A percentile compares a stretch with the other conserved stretches of the same genome.
phyloP scores from a whole-genome alignment of 2,113 vertebrate genomes.

The crab-eating macaque (Macaca fascicularis) region DNA sequence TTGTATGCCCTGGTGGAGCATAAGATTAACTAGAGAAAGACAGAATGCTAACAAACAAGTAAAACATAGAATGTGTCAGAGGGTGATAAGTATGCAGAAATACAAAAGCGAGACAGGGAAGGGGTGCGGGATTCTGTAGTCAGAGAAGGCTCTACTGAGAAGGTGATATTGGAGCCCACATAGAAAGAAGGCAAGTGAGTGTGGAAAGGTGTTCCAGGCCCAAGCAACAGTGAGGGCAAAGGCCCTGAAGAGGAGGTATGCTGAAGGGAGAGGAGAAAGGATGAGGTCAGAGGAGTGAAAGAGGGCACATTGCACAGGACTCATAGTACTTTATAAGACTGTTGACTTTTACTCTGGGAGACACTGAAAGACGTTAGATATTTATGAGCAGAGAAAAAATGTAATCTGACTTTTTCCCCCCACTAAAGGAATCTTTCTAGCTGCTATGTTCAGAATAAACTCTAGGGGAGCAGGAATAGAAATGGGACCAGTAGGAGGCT shows the following conservation, averaged over 20 bases:
- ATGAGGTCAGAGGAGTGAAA: no score
- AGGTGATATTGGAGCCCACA: neutral
- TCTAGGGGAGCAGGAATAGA: neutral
- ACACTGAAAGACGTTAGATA: neutral
- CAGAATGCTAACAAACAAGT: neutral
- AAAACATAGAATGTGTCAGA: neutral
- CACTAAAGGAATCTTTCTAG: neutral
- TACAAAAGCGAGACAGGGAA: neutral
- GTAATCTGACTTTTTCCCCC: neutral
- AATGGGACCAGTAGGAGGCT: neutral
- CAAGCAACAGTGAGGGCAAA: neutral
- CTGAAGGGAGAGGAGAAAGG: neutral
- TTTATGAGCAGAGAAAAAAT: neutral
- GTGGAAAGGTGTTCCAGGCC: neutral
- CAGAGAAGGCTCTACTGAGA: neutral
- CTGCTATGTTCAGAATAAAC: neutral
- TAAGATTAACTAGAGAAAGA: neutral
- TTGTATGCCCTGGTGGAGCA: neutral
- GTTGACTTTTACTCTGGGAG: neutral
- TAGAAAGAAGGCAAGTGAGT: no score
- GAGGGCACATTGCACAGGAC: fast-evolving
- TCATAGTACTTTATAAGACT: neutral
- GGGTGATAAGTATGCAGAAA: neutral
- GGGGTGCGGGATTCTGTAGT: neutral
- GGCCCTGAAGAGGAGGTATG: neutral